A percentile compares a stretch with the other conserved stretches of the same genome.
Evolutionary conservation across 2,113 vertebrate genomes (phyloP).

Genomic region (Oxyruncus cristatus): DNA sequence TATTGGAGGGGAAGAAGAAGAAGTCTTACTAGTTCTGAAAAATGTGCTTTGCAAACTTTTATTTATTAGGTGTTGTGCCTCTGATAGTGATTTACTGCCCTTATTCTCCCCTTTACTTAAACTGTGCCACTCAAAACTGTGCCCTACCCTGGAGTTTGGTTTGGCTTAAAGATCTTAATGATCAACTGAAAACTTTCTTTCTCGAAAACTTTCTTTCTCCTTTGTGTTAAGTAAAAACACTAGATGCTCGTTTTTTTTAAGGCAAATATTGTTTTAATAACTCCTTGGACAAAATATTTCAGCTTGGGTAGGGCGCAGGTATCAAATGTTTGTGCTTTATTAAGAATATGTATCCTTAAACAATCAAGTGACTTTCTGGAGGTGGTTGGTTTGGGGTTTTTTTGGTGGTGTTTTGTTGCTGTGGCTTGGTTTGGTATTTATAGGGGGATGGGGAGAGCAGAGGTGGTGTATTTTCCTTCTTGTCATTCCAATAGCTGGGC

Average conservation of each 20-base stretch:
- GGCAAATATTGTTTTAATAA: background rate
- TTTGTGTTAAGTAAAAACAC: background rate
- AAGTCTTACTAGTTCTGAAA: background rate
- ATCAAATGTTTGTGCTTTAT: background rate
- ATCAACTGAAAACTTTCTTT: background rate
- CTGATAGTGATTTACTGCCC: constrained; percentile 15
- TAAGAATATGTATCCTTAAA: background rate
- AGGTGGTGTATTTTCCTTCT: background rate
- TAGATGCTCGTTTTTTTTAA: background rate
- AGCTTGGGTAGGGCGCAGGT: background rate
- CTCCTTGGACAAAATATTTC: background rate
- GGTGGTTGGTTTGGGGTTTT: background rate
- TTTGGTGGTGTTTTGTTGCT: background rate
- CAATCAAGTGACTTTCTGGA: background rate
- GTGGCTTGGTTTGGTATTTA: background rate
- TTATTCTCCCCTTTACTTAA: background rate
- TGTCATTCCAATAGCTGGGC: background rate
- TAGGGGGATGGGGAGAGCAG: rapidly evolving
- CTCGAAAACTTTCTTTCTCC: background rate
- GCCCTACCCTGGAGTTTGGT: background rate
- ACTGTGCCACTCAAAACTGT: background rate
- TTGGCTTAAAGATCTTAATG: background rate
- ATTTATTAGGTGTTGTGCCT: constrained; percentile 31
- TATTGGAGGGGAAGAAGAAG: background rate
- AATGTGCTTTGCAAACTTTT: background rate